A percentile compares a stretch with the other conserved stretches of the same genome.
Conservation (phyloP, 53 echinoderm and acorn worm species). For the Holothuria leucospilota region DNA sequence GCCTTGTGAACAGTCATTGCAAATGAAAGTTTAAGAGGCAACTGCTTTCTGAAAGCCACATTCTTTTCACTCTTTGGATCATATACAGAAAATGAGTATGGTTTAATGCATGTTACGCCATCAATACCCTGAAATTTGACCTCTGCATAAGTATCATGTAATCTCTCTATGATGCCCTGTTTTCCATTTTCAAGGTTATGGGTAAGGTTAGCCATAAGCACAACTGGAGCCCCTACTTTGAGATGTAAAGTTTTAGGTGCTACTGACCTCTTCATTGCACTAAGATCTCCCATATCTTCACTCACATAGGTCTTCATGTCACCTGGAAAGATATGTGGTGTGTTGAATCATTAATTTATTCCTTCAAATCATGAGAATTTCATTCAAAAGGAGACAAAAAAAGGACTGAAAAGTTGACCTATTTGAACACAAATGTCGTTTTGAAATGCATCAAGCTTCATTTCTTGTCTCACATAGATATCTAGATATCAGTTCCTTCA, state of each 20-base stretch:
- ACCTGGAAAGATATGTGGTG: background rate
- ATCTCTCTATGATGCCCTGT: background rate
- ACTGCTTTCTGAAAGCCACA: slow-evolving; percentile 26
- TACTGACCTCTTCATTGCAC: background rate
- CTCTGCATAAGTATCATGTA: background rate
- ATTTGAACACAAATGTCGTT: too few relatives aligned
- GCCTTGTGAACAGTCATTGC: slow-evolving; percentile 37
- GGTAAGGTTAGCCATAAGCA: background rate
- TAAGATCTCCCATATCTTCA: slow-evolving; percentile 8
- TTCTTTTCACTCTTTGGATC: background rate
- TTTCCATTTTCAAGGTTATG: background rate
- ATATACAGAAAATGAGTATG: background rate
- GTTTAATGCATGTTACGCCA: background rate
- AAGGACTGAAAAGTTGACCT: too few relatives aligned
- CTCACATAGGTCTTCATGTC: background rate
- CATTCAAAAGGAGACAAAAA: background rate
- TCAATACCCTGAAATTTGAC: background rate
- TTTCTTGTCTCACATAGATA: too few relatives aligned
- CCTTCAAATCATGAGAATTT: background rate
- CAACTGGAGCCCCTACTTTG: background rate
- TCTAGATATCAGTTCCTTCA: too few relatives aligned
- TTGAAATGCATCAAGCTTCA: too few relatives aligned
- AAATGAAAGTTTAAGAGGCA: slow-evolving; percentile 32
- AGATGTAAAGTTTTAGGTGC: background rate
- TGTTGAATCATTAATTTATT: background rate